phyloP scores from a whole-genome alignment of 2,797 vertebrate species.

The Lateolabrax maculatus region DNA sequence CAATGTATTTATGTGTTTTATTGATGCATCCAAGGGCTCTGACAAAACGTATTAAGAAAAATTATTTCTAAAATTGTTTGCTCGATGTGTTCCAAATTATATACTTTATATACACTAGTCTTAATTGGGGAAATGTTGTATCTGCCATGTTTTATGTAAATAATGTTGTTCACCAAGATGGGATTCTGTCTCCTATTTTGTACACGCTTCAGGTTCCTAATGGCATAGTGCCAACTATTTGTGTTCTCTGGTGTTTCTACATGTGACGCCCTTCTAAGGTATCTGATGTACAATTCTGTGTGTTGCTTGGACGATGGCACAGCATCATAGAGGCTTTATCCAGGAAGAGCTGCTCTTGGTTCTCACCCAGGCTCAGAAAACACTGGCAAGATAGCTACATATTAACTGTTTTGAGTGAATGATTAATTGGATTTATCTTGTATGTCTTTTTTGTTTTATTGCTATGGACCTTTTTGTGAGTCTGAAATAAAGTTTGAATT shows the following conservation, averaged over 20 bases:
- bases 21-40: neutral
- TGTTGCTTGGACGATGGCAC: neutral
- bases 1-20: neutral
- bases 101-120: too few species aligned
- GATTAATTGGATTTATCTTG: neutral
- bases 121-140: too few species aligned
- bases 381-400: neutral
- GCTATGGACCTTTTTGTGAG: neutral
- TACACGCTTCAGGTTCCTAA: neutral
- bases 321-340: neutral
- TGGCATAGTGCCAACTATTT: neutral
- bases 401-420: neutral
- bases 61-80: too few species aligned
- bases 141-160: too few species aligned
- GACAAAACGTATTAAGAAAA: neutral
- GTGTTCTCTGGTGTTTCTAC: neutral
- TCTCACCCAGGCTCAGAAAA: neutral
- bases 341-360: neutral
- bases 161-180: too few species aligned
- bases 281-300: neutral
- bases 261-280: neutral
- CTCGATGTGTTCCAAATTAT: too few species aligned
- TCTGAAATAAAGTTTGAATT: too few species aligned
- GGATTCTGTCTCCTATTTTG: too few species aligned
- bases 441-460: neutral